Percentiles rank a stretch among this genome's conserved stretches.
Conservation (phyloP, 2,888 invertebrate genomes). For the Zootermopsis nevadensis region DNA sequence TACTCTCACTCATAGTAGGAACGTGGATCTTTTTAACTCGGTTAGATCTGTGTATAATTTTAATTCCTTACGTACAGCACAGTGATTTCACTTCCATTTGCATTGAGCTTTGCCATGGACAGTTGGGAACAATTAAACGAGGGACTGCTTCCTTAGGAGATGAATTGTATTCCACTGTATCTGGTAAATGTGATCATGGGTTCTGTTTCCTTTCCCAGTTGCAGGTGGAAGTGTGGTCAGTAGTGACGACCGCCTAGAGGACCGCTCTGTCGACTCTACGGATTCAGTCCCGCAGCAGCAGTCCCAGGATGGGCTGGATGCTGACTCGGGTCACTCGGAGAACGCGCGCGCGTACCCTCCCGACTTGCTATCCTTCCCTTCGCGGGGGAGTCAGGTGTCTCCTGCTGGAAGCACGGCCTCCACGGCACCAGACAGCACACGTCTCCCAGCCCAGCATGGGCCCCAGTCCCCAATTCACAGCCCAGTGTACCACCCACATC, state of each 20-base stretch:
- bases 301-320: constrained; percentile 16
- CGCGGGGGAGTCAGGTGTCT: constrained; percentile 32
- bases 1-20: too few species aligned
- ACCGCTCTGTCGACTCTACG: constrained; percentile 40
- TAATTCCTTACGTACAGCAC: too few species aligned
- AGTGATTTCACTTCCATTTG: too few species aligned
- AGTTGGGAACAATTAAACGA: too few species aligned
- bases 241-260: constrained; percentile 45
- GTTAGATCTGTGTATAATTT: too few species aligned
- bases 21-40: too few species aligned
- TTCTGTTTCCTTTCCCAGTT: neutral
- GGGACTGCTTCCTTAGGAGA: too few species aligned
- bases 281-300: constrained; percentile 31
- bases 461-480: constrained; percentile 62
- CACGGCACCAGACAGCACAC: constrained; percentile 79
- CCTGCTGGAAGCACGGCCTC: constrained; percentile 82
- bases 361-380: constrained; percentile 83
- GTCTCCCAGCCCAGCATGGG: constrained; percentile 64
- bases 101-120: too few species aligned
- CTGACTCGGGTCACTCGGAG: neutral
- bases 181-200: too few species aligned
- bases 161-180: too few species aligned
- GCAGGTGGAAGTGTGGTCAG: constrained; percentile 30
- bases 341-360: constrained; percentile 70
- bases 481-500: constrained; percentile 59